Conservation (phyloP, 2,797 vertebrate species). For the Botia almorhae region DNA sequence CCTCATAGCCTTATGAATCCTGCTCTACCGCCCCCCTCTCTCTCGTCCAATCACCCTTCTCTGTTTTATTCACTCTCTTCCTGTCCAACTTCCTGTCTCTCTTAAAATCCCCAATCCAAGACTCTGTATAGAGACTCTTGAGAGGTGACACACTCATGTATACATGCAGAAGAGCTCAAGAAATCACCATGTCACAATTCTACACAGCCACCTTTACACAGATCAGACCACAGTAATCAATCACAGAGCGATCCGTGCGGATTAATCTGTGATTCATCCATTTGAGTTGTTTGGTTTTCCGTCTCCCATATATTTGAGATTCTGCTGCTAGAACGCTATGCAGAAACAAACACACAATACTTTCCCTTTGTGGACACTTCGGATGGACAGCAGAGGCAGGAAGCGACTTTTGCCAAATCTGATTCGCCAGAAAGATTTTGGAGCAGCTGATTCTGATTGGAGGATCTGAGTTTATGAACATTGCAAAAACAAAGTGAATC, state of each 20-base stretch:
- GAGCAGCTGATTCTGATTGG: constrained; percentile 73
- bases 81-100: constrained; percentile 26
- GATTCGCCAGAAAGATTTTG: constrained; percentile 78
- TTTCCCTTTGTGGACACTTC: constrained; percentile 76
- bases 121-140: constrained; percentile 71
- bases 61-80: not conserved
- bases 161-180: constrained; percentile 48
- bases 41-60: constrained; percentile 16
- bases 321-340: constrained; percentile 96
- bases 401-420: constrained; percentile 88
- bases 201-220: not conserved
- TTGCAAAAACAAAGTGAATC: constrained; percentile 79
- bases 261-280: constrained; percentile 46
- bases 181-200: constrained; percentile 44
- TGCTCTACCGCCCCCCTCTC: constrained; percentile 35
- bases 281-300: constrained; percentile 62
- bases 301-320: constrained; percentile 70
- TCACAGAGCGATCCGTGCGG: constrained; percentile 34
- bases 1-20: constrained; percentile 55
- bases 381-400: constrained; percentile 68
- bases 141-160: constrained; percentile 71
- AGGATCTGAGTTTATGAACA: constrained; percentile 70
- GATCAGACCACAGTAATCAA: constrained; percentile 43
- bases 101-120: constrained; percentile 32
- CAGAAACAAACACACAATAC: constrained; percentile 81